Conservation (phyloP, 2,113 vertebrate species). For the Genyomyrus donnyi region DNA sequence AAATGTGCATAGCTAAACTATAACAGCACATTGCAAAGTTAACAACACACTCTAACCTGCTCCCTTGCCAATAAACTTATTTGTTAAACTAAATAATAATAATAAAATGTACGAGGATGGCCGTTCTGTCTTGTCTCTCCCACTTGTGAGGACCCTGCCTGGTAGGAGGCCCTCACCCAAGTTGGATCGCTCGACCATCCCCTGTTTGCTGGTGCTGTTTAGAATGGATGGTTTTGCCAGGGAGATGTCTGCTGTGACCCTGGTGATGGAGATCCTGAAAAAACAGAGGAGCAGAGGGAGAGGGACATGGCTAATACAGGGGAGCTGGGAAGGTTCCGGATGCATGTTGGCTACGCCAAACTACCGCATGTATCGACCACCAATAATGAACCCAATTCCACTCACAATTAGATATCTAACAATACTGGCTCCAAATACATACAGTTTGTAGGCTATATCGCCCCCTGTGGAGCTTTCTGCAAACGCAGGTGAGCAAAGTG, state of each 20-base stretch:
- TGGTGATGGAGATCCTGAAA: conserved; percentile 89
- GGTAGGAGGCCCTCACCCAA: conserved; percentile 66
- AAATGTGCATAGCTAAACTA: not conserved
- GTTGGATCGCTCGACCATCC: conserved; percentile 91
- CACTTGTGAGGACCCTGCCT: not conserved
- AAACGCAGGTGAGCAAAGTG: not conserved
- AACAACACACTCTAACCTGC: not conserved
- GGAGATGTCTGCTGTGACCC: conserved; percentile 95
- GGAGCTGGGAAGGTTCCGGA: not conserved
- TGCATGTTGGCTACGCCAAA: not conserved
- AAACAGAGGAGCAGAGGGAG: not conserved
- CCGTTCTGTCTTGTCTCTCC: not conserved
- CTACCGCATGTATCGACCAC: not conserved
- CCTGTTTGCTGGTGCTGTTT: conserved; percentile 96
- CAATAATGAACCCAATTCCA: not conserved
- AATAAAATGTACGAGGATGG: not conserved
- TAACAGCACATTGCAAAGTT: not conserved
- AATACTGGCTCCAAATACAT: not conserved
- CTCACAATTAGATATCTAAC: not conserved
- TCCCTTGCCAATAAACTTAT: not conserved
- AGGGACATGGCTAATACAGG: not conserved
- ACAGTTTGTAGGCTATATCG: not conserved
- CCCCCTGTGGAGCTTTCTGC: not conserved
- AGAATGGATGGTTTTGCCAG: conserved; percentile 95
- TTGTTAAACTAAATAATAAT: not conserved